A percentile compares a stretch with the other conserved stretches of the same genome.
Conservation (phyloP, 2,113 vertebrate species). For the Garra rufa region DNA sequence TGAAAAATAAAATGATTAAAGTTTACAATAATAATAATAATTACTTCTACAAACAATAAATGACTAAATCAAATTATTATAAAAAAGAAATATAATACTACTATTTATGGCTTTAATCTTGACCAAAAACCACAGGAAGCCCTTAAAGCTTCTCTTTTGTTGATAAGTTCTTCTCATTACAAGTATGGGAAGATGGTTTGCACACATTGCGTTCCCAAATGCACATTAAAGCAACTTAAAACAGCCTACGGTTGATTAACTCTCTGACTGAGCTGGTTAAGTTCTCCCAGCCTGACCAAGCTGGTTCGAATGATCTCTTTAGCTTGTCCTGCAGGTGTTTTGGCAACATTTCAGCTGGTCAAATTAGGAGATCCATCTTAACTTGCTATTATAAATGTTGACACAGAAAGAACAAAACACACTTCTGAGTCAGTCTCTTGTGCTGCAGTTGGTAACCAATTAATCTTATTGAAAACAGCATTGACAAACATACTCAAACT, state of each 20-base stretch:
- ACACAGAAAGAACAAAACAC: not conserved
- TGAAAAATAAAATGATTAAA: too few species aligned
- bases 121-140: too few species aligned
- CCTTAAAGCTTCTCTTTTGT: not conserved
- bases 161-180: not conserved
- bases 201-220: not conserved
- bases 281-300: not conserved
- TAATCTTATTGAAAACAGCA: conserved; percentile 11
- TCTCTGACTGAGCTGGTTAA: not conserved
- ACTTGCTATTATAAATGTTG: not conserved
- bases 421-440: not conserved
- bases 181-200: not conserved
- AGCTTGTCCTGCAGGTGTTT: not conserved
- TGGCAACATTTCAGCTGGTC: not conserved
- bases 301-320: not conserved
- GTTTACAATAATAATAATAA: too few species aligned
- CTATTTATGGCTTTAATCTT: too few species aligned
- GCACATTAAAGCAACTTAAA: not conserved
- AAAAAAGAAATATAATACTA: too few species aligned
- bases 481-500: not conserved
- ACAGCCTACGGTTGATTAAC: not conserved
- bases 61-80: too few species aligned
- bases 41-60: too few species aligned
- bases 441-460: not conserved
- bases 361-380: not conserved